A percentile compares a stretch with the other conserved stretches of the same genome.
phyloP scores from a whole-genome alignment of 2,113 vertebrate genomes.

The Globicephala melas region DNA sequence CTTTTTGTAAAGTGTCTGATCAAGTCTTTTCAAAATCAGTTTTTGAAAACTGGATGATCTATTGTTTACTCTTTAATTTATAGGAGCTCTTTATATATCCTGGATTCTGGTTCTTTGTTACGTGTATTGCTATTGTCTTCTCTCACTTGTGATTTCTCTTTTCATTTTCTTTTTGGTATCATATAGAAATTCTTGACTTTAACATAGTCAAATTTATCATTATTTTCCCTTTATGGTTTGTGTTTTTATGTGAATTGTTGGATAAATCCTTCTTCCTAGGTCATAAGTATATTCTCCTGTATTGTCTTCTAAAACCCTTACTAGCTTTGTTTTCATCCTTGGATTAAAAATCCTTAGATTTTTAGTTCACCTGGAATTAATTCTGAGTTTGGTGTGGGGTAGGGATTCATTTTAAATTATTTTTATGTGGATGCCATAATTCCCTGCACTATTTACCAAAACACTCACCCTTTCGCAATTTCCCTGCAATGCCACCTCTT shows the following conservation, averaged over 20 bases:
- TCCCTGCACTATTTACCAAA: background rate
- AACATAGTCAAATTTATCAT: no score
- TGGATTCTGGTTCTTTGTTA: no score
- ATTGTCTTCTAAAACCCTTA: background rate
- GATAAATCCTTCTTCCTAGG: no score
- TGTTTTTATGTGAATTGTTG: no score
- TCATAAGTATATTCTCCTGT: no score
- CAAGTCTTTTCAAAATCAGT: background rate
- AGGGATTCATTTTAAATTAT: background rate
- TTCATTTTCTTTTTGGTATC: no score
- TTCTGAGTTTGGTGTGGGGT: background rate
- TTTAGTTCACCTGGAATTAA: background rate
- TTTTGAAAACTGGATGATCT: background rate
- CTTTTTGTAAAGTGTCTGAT: background rate
- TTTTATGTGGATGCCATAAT: background rate
- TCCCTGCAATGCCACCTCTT: background rate
- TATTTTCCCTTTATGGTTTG: no score
- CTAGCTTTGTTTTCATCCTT: background rate
- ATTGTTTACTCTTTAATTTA: background rate
- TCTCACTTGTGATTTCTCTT: no score
- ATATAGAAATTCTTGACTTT: no score
- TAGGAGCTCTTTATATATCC: no score
- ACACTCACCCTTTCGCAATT: background rate
- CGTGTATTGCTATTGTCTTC: no score
- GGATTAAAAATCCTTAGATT: background rate